Evolutionary conservation across 1,140 invertebrate species (phyloP).

Genomic region (Ruditapes philippinarum): DNA sequence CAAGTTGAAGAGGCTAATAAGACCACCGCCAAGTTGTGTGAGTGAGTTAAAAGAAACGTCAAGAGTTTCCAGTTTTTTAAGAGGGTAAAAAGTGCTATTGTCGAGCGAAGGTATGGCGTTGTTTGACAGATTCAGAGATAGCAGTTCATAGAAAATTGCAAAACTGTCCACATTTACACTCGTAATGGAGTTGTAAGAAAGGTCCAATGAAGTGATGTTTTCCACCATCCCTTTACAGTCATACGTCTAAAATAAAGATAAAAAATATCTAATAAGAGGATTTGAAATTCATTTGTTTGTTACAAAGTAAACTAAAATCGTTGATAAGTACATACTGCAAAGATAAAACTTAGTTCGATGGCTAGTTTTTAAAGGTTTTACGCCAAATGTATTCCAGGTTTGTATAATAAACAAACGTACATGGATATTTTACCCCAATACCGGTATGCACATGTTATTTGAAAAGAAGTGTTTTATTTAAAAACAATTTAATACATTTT

Average conservation of each 20-base stretch:
- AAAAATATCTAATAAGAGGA: neutral
- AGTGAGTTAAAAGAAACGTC: slow-evolving; percentile 38
- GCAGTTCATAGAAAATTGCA: slow-evolving; percentile 3
- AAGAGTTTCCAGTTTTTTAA: neutral
- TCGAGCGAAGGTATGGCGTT: slow-evolving; percentile 4
- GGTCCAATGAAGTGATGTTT: neutral
- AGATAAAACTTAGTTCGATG: neutral
- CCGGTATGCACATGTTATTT: too few relatives aligned
- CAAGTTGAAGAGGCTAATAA: neutral
- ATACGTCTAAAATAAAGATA: neutral
- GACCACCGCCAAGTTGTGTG: slow-evolving; percentile 8
- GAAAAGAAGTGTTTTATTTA: too few relatives aligned
- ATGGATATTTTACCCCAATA: neutral
- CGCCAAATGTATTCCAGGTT: too few relatives aligned
- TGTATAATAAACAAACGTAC: neutral
- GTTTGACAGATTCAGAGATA: neutral
- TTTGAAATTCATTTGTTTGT: too few relatives aligned
- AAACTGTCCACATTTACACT: slow-evolving; percentile 22
- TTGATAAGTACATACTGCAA: neutral
- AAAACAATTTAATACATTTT: too few relatives aligned
- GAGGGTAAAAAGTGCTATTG: neutral
- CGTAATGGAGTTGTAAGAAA: slow-evolving; percentile 4
- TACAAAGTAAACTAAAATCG: neutral
- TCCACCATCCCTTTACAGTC: neutral
- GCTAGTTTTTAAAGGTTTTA: too few relatives aligned